Conservation (phyloP, 2,888 invertebrate genomes). For the Calameuta pallipes region DNA sequence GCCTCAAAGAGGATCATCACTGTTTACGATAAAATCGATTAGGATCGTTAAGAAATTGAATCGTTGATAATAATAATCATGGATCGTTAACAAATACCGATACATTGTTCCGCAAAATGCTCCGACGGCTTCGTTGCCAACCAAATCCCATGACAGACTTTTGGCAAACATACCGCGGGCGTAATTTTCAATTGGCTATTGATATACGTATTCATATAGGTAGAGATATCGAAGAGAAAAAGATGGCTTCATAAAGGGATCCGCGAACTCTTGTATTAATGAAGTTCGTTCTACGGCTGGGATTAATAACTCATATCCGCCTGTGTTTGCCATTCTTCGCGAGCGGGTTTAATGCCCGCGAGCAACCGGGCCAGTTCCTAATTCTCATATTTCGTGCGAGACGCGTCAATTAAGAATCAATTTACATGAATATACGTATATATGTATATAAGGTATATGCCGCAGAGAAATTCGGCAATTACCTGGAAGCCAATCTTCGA, state of each 20-base stretch:
- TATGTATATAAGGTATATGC: neutral
- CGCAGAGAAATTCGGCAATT: neutral
- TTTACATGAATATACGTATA: slow-evolving; percentile 12
- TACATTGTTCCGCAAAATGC: neutral
- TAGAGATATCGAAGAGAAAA: neutral
- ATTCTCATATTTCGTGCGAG: neutral
- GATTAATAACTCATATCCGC: neutral
- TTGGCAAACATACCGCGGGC: neutral
- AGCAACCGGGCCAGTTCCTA: neutral
- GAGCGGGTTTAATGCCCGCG: neutral
- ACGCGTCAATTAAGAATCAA: slow-evolving; percentile 27
- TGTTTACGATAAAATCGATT: neutral
- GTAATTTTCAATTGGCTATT: neutral
- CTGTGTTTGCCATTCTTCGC: neutral
- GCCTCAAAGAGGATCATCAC: neutral
- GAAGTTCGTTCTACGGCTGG: neutral
- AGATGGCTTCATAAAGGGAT: neutral
- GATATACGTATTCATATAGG: neutral
- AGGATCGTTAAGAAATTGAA: neutral
- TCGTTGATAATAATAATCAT: neutral
- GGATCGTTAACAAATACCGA: neutral
- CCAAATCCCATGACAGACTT: neutral
- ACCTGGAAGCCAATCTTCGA: neutral
- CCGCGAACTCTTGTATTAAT: neutral
- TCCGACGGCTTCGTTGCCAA: neutral